Conservation (phyloP, 53 echinoderm and acorn worm genomes). For the Echinometra lucunter region DNA sequence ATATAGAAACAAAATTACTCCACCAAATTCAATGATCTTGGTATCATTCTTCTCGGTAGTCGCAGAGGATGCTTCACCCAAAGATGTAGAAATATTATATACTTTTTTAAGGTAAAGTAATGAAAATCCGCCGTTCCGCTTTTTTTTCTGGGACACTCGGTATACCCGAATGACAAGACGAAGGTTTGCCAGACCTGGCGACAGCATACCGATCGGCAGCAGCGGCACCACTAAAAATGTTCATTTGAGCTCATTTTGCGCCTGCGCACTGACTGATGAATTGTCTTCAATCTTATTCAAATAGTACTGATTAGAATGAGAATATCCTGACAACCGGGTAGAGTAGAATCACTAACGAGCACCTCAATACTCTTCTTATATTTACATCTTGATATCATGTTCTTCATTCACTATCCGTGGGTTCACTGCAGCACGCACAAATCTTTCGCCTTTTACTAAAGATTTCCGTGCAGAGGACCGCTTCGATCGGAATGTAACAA, state of each 20-base stretch:
- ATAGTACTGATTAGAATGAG: neutral
- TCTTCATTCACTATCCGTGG: neutral
- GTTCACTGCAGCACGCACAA: slow-evolving; percentile 6
- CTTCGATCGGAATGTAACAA: neutral
- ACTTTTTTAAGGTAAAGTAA: no score
- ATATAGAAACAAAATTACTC: no score
- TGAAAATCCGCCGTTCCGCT: no score
- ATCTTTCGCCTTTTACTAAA: slow-evolving; percentile 25
- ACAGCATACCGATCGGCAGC: neutral
- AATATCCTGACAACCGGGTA: neutral
- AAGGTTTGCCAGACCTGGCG: neutral
- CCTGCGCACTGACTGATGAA: neutral
- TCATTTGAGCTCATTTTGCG: no score
- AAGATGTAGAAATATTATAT: no score
- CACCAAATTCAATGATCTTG: no score
- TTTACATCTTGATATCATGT: neutral
- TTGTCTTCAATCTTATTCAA: neutral
- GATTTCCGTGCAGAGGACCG: slow-evolving; percentile 30
- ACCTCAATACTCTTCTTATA: neutral
- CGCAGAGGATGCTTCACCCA: no score
- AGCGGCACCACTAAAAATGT: neutral
- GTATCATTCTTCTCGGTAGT: no score
- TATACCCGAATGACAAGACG: no score
- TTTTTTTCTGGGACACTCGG: no score
- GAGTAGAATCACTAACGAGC: neutral